Evolutionary conservation across 2,113 vertebrate species (phyloP).

Genomic region (Catharus fuscescens): DNA sequence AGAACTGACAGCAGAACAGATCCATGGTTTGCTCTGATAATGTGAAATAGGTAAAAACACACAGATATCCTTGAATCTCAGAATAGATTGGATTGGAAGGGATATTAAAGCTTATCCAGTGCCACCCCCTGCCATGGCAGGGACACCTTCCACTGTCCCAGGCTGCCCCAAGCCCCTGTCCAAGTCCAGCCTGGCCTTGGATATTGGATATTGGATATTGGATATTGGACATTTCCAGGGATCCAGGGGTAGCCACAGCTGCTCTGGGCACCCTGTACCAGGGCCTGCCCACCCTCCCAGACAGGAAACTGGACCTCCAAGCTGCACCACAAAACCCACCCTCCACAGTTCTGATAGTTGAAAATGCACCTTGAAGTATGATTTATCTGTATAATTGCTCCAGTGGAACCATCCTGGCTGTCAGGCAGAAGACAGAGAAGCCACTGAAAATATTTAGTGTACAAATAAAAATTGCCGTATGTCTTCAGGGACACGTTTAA

Average conservation of each 20-base stretch:
- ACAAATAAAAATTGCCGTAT: fast-evolving
- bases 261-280: background rate
- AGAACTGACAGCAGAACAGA: background rate
- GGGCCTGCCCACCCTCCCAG: fast-evolving
- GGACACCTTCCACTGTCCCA: background rate
- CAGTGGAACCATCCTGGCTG: background rate
- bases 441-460: background rate
- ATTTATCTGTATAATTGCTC: background rate
- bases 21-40: background rate
- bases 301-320: background rate
- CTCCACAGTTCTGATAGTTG: background rate
- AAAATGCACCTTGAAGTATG: fast-evolving
- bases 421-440: background rate
- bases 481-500: background rate
- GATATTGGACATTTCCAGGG: background rate
- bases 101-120: fast-evolving
- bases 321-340: no score
- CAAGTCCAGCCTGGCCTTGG: background rate
- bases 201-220: fast-evolving
- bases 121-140: fast-evolving
- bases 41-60: background rate
- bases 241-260: background rate
- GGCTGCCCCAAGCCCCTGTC: fast-evolving
- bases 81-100: background rate
- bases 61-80: background rate